A percentile compares a stretch with the other conserved stretches of the same genome.
These are phyloP conservation scores for Mola mola DNA, from an alignment of 2,113 vertebrate genomes.

Conservation along the genomic window DNA sequence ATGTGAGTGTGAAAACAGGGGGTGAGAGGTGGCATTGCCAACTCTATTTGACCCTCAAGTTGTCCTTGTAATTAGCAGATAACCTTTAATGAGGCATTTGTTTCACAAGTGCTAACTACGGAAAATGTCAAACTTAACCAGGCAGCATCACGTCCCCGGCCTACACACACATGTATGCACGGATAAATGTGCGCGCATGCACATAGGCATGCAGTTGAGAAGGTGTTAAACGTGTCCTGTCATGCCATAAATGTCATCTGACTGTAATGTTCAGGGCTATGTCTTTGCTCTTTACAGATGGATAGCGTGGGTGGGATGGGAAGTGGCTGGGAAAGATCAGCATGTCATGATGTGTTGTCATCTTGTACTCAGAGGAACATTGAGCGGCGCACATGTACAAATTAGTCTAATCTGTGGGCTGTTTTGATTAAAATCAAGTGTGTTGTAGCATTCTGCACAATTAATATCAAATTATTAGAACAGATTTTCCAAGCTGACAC, in stretches of 20 bases:
- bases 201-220: slow-evolving; percentile 15
- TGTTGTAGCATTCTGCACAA: background rate
- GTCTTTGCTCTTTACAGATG: slow-evolving; percentile 58
- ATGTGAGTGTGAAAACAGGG: slow-evolving; percentile 8
- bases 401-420: slow-evolving; percentile 22
- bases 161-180: slow-evolving; percentile 13
- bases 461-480: slow-evolving; percentile 10
- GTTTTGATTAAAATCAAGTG: slow-evolving; percentile 19
- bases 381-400: slow-evolving; percentile 23
- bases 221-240: slow-evolving; percentile 62
- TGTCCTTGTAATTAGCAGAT: slow-evolving; percentile 82
- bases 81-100: slow-evolving; percentile 81
- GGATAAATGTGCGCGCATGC: slow-evolving; percentile 8
- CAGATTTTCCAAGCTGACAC: background rate
- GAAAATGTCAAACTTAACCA: slow-evolving; percentile 77
- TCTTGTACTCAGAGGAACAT: slow-evolving; percentile 29
- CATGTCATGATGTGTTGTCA: slow-evolving; percentile 60
- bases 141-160: slow-evolving; percentile 50
- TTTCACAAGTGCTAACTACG: slow-evolving; percentile 60
- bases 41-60: slow-evolving; percentile 52
- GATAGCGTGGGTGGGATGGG: slow-evolving; percentile 51
- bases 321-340: slow-evolving; percentile 63
- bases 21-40: slow-evolving; percentile 39
- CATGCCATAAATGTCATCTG: slow-evolving; percentile 74
- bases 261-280: slow-evolving; percentile 54